Base-by-base conservation (phyloP, 1,140 invertebrate species). In the Heliconius hermathena region DNA sequence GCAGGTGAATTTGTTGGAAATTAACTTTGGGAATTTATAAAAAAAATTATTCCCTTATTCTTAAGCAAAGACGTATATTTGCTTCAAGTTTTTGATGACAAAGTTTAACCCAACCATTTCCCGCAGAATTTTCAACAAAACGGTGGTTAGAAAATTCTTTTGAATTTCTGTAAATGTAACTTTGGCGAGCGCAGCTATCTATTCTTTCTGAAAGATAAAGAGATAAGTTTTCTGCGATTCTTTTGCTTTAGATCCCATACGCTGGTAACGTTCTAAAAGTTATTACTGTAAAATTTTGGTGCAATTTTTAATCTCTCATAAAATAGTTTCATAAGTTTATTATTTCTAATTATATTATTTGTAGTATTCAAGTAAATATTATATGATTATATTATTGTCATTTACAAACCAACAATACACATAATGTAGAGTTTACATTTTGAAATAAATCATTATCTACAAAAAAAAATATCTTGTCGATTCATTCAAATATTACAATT, bases 171-270 rank as follows among this genome's bases (percentile, higher is more conserved):
- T 78, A 73, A 60, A 74, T 70, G 72, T 52, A 70, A 66, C 71
- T 78, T 78, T 74, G 49, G 57, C 38, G 41, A 78, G 72, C 77
- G 60, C 3, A 74, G 54, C 54, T 74, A 78, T 78, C 54, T 78
- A 78, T 78, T 78, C 77, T 78, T 70, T 74, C 54, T 74, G 60
- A 54, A 73, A 74, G 73, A 78, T 78, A 78, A 73, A 78, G 71
- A 70, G 54, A 74, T 78, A 49, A 70, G 38, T 74, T 78, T 78
- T 66, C 60, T 72, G 29, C 54, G 54, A 29, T 71, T 41, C 41
- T 29, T 77, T 77, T 77, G 16, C 60, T 26, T 72, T 33, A 49
- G 49, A 77, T 54, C 46, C 60, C 66, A 72, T 76, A 46, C 46
- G 76, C 5, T 77, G 33, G 33, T 33, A 72, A 77, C 33, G 66